Evolutionary conservation across 2,888 invertebrate species (phyloP).

Genomic region (Ceraclea dissimilis): DNA sequence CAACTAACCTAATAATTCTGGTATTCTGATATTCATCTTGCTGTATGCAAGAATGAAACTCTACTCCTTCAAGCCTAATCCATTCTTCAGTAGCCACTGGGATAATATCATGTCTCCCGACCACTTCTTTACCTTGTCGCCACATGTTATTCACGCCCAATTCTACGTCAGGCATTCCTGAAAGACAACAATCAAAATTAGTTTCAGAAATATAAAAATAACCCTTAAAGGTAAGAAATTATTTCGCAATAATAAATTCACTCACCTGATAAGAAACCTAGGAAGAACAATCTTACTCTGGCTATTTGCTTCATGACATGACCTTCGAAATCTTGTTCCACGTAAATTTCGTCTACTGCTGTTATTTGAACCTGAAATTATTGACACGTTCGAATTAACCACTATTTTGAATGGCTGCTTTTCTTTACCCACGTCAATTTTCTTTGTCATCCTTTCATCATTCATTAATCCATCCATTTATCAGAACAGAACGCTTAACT

Average conservation of each 20-base stretch:
- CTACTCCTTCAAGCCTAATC: slow-evolving; percentile 91
- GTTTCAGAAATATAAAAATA: neutral
- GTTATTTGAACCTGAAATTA: slow-evolving; percentile 68
- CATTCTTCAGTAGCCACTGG: slow-evolving; percentile 98
- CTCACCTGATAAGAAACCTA: slow-evolving; percentile 87
- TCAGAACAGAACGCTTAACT: neutral
- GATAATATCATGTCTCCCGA: slow-evolving; percentile 97
- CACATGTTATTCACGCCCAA: slow-evolving; percentile 95
- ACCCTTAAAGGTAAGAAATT: too few relatives aligned
- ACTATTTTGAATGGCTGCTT: too few relatives aligned
- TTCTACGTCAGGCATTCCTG: slow-evolving; percentile 93
- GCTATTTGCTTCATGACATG: slow-evolving; percentile 85
- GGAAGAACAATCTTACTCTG: slow-evolving; percentile 88
- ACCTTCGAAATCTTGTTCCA: slow-evolving; percentile 81
- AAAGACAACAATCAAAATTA: slow-evolving; percentile 14
- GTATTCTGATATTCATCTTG: slow-evolving; percentile 81
- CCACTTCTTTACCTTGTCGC: slow-evolving; percentile 98
- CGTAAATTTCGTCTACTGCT: slow-evolving; percentile 86
- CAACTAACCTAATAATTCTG: slow-evolving; percentile 69
- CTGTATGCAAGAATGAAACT: slow-evolving; percentile 92
- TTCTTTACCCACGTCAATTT: too few relatives aligned
- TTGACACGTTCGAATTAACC: neutral
- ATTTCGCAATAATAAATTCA: too few relatives aligned
- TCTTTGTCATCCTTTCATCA: neutral
- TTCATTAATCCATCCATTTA: neutral